Conservation (phyloP, 2,888 invertebrate species). For the Rhogogaster chlorosoma region DNA sequence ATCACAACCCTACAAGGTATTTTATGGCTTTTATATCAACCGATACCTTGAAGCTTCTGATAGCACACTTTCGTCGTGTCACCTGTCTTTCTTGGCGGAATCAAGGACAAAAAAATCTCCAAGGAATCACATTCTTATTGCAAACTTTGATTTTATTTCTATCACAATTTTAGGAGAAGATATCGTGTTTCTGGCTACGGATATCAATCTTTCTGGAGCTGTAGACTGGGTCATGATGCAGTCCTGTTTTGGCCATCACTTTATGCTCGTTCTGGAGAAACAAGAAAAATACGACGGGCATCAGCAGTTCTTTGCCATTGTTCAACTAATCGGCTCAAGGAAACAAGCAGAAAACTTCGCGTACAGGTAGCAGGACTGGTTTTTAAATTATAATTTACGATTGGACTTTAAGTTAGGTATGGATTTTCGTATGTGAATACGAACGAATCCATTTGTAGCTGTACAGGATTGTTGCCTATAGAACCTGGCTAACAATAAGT, state of each 20-base stretch:
- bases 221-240: slow-evolving; percentile 99
- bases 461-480: not conserved
- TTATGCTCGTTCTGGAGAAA: slow-evolving; percentile 99
- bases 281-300: slow-evolving; percentile 98
- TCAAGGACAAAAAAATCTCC: not conserved
- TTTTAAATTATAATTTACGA: not conserved
- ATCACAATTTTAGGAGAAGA: slow-evolving; percentile 88
- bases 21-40: not conserved
- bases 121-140: not conserved
- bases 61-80: not conserved
- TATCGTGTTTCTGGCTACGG: slow-evolving; percentile 99
- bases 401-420: no score
- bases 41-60: not conserved
- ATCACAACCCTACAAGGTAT: slow-evolving; percentile 97
- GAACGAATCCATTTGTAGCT: not conserved
- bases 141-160: not conserved
- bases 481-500: no score
- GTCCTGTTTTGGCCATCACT: slow-evolving; percentile 99
- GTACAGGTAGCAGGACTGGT: slow-evolving; percentile 83
- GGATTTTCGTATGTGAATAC: not conserved
- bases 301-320: slow-evolving; percentile 98
- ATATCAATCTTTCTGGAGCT: slow-evolving; percentile 99
- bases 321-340: slow-evolving; percentile 98
- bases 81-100: not conserved
- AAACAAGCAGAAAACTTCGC: slow-evolving; percentile 99